Percentiles rank a stretch among this genome's conserved stretches.
These are phyloP conservation scores for Hystrix cristata DNA, from an alignment of 2,113 vertebrate genomes.

Conservation along the genomic window DNA sequence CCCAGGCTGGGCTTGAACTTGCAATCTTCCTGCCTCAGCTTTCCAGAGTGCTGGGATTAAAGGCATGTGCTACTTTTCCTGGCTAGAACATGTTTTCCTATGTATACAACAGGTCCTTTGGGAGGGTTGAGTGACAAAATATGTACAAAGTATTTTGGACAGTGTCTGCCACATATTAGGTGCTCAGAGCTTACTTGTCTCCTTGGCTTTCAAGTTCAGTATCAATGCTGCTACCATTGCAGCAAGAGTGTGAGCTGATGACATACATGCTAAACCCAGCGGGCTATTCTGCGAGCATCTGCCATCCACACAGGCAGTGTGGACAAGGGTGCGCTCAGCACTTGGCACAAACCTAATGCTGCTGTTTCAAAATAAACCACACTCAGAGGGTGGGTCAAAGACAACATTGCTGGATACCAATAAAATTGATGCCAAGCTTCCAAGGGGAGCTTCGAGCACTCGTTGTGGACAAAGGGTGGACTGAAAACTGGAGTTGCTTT, in stretches of 20 bases:
- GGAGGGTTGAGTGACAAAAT: background rate
- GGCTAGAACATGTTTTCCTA: background rate
- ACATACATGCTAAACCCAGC: accelerated
- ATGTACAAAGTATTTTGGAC: background rate
- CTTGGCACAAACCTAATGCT: accelerated
- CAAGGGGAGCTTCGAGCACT: background rate
- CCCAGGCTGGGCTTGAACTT: background rate
- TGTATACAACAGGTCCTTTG: background rate
- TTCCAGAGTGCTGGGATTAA: background rate
- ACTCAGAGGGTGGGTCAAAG: background rate
- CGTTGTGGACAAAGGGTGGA: background rate
- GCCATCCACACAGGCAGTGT: accelerated
- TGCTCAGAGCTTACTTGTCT: background rate
- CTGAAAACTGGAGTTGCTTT: background rate
- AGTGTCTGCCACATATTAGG: accelerated
- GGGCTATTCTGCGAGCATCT: background rate
- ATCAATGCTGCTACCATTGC: background rate
- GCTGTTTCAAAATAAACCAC: background rate
- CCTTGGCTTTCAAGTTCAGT: background rate
- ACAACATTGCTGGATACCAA: background rate
- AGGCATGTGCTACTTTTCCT: background rate
- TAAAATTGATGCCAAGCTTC: background rate
- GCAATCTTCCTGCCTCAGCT: background rate
- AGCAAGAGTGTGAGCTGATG: background rate
- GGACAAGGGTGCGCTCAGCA: background rate